Percentiles rank a stretch among this genome's conserved stretches.
Conservation (phyloP, 2,888 invertebrate species). For the Panopea generosa region DNA sequence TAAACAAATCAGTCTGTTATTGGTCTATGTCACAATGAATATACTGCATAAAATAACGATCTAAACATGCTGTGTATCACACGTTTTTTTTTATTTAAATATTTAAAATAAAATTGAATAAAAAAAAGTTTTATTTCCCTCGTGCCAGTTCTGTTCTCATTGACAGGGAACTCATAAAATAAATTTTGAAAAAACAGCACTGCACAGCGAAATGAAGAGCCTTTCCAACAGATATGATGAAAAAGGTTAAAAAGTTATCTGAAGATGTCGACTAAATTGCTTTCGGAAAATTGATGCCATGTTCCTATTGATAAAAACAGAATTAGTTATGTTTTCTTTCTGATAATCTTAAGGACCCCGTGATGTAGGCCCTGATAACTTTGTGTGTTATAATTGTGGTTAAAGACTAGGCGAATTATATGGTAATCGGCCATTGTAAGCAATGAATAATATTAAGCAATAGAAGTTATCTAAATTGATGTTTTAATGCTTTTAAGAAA, state of each 20-base stretch:
- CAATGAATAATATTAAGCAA: not conserved
- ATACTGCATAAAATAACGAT: no score
- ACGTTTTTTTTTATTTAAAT: no score
- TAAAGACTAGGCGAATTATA: constrained; percentile 12
- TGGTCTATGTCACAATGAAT: no score
- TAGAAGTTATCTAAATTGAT: not conserved
- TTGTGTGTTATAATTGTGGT: constrained; percentile 25
- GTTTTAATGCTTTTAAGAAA: no score
- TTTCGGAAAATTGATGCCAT: constrained; percentile 59
- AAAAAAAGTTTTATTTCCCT: no score
- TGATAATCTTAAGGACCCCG: constrained; percentile 40
- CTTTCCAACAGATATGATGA: constrained; percentile 3
- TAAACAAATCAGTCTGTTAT: no score
- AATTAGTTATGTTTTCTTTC: constrained; percentile 53
- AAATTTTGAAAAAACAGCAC: no score
- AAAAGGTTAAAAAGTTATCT: constrained; percentile 58
- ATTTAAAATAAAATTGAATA: no score
- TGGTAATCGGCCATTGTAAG: constrained; percentile 11
- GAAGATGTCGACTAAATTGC: constrained; percentile 50
- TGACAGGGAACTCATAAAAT: no score
- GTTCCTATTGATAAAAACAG: constrained; percentile 50
- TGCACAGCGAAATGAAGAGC: no score
- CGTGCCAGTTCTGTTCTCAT: no score
- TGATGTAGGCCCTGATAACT: constrained; percentile 33
- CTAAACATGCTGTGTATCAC: no score